Evolutionary conservation across 2,113 vertebrate genomes (phyloP), one percentile per base, ranked within the genome.

Genomic region (Morone saxatilis): DNA sequence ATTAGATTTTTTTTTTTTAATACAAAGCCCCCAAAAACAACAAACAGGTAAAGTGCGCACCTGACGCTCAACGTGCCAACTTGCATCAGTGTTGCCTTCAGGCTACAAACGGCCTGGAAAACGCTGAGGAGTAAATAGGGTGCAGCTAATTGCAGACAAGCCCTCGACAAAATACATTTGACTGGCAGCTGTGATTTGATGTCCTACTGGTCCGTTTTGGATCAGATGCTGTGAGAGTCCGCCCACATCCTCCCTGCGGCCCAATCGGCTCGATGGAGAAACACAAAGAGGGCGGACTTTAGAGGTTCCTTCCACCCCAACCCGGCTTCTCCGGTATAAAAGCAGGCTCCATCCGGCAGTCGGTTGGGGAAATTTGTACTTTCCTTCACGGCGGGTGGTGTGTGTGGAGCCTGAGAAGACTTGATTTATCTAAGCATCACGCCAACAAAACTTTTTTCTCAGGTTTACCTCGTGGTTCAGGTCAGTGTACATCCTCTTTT

Each of bases 251-350:
- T 36, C 1, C 4, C 0, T 1, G 3, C 16, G 5, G 71, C 0
- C 92, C 88, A 94, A 93, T 90, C 0, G 22, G 22, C 53, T 63
- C 0, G 0, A 8, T 6, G 5, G 54, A 9, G 40, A 59, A 40
- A 54, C 0, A 13, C 4, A 3, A 7, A 1, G 36, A 25, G 77
- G 83, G 76, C 8, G 77, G 77, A 12, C 14, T 20, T 31, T 1
- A 0, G 0, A 0, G 47, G 22, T 11, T 7, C 7, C 25, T 14
- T 22, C 67, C 59, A 1, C 25, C 50, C 60, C 5, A 4, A 51
- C 2, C 78, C 87, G 91, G 89, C 78, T n/a, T 62, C 7, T n/a
- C n/a, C 0, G 14, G 2, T 93, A 94, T 94, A 95, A 88, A 93
- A 56, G 0, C 7, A 0, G 41, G 2, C 3, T 17, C 69, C 70